phyloP scores from a whole-genome alignment of 2,888 invertebrate species.

The Mythimna ferrago region DNA sequence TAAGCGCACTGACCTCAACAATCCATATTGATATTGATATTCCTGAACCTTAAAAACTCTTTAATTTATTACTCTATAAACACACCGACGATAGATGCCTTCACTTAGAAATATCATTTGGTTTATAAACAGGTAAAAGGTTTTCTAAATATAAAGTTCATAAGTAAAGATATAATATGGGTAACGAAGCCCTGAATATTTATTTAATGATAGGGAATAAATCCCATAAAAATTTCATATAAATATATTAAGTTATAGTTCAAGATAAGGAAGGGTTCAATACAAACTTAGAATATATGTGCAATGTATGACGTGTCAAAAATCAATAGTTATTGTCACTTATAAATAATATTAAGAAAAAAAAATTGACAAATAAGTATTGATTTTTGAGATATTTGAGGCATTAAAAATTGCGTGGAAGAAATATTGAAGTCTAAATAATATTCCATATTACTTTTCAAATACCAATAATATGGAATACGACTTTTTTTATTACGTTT shows the following conservation, averaged over 20 bases:
- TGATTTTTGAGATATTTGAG: constrained; percentile 14
- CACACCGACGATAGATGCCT: neutral
- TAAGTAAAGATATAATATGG: neutral
- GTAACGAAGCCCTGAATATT: neutral
- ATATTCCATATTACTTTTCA: constrained; percentile 36
- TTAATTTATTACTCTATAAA: neutral
- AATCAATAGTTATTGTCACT: constrained; percentile 34
- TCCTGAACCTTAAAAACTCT: neutral
- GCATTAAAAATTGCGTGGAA: constrained; percentile 31
- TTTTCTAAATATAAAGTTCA: neutral
- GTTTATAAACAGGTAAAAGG: neutral
- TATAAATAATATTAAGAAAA: neutral
- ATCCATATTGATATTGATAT: neutral
- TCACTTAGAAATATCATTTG: neutral
- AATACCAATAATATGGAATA: constrained; percentile 41
- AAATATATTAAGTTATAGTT: constrained; percentile 6
- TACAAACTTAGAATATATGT: constrained; percentile 19
- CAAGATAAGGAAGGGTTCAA: constrained; percentile 9
- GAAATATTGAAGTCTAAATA: constrained; percentile 22
- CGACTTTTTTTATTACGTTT: neutral
- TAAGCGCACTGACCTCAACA: too few species aligned
- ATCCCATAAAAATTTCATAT: constrained; percentile 8
- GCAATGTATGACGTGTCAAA: constrained; percentile 31
- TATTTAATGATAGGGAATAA: neutral
- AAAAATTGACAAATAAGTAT: constrained; percentile 13